Conservation (phyloP, 2,797 vertebrate species). For the Otolemur crassicaudatus region DNA sequence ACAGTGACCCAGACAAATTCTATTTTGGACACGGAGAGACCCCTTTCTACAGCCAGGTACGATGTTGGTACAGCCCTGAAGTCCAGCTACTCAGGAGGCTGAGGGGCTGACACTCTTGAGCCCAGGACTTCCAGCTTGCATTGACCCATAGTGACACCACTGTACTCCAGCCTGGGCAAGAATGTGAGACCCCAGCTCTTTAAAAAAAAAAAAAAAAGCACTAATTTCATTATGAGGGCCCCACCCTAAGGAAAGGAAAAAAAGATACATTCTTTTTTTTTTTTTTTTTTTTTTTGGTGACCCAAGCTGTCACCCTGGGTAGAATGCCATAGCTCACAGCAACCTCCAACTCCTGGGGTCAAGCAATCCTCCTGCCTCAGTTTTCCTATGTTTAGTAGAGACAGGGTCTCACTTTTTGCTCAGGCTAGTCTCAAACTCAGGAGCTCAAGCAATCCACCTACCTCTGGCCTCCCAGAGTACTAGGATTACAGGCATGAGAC, state of each 20-base stretch:
- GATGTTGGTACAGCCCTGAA: background rate
- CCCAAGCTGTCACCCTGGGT: too few relatives aligned
- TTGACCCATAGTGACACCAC: background rate
- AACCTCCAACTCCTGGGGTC: too few relatives aligned
- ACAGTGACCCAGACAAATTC: background rate
- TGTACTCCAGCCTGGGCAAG: background rate
- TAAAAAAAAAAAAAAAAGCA: background rate
- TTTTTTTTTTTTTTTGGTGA: too few relatives aligned
- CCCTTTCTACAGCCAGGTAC: background rate
- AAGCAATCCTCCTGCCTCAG: too few relatives aligned
- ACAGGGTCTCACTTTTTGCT: too few relatives aligned
- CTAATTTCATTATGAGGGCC: background rate
- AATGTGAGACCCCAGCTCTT: background rate
- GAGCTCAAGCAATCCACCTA: too few relatives aligned
- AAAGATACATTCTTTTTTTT: background rate
- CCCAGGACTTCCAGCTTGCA: background rate
- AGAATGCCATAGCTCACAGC: too few relatives aligned
- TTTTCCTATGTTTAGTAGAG: too few relatives aligned
- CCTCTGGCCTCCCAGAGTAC: too few relatives aligned
- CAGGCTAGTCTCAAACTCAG: too few relatives aligned
- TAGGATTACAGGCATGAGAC: too few relatives aligned
- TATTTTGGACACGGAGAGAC: background rate
- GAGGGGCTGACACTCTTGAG: background rate
- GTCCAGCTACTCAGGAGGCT: background rate
- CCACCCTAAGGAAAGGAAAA: background rate